These are phyloP conservation scores for Cettia cetti DNA, from an alignment of 2,113 vertebrate species.

Conservation along the genomic window DNA sequence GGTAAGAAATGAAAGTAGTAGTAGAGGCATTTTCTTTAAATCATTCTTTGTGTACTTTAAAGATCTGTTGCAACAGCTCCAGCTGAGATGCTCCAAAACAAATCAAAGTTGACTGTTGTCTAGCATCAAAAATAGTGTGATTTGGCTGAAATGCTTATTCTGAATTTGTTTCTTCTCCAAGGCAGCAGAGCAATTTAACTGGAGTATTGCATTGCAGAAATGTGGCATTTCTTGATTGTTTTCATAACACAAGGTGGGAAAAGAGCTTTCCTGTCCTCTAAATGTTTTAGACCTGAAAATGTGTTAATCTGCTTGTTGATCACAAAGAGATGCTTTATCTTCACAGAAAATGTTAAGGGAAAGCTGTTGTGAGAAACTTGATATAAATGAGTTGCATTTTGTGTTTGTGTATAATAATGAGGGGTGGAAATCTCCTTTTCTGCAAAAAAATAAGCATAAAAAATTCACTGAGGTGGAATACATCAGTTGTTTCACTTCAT, in stretches of 20 bases:
- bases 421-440: neutral
- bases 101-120: neutral
- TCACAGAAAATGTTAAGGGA: neutral
- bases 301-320: neutral
- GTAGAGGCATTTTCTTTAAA: neutral
- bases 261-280: neutral
- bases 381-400: neutral
- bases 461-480: neutral
- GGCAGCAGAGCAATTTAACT: neutral
- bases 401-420: neutral
- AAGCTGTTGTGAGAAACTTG: neutral
- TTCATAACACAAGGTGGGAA: neutral
- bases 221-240: neutral
- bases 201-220: neutral
- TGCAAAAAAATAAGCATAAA: neutral
- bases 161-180: neutral
- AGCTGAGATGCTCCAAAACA: neutral
- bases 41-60: neutral
- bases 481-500: neutral
- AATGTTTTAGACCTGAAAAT: neutral
- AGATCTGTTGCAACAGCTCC: neutral
- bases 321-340: neutral
- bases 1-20: neutral
- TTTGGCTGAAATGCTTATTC: neutral
- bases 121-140: neutral